Evolutionary conservation across 2,888 invertebrate genomes (phyloP), one percentile per base, ranked within the genome.

Genomic region (Thumatha senex): DNA sequence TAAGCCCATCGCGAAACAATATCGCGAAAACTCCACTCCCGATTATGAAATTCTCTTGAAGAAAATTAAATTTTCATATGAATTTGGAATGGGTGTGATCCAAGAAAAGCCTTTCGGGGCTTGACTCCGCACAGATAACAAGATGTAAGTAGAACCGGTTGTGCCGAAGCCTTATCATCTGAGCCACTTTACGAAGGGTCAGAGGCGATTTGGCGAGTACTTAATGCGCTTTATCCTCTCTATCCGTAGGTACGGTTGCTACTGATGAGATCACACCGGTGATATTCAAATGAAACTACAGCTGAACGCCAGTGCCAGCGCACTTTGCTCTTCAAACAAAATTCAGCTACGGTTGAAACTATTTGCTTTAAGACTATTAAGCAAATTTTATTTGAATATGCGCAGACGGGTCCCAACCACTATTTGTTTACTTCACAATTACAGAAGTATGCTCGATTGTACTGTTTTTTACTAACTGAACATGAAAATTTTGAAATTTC

Each of bases 31-130:
- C 84, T 84, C 81, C 51, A 67, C 80, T 79, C 77, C 77, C 71
- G 79, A 86, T 86, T 79, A 80, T 78, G 84, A 83, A 82, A 82
- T 84, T 84, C 82, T 81, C 82, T 82, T 80, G 83, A 84, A 79
- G 83, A 85, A 86, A 86, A 89, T 89, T 89, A 81, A 89, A 88
- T 88, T 86, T 89, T 89, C 87, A 86, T 88, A 87, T 83, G 84
- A 85, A 85, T 88, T 83, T 76, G 63, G 76, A 74, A 80, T 73
- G 70, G 72, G 76, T 74, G 77, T 80, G 82, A 87, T 86, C 85
- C 83, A 74, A 81, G 79, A 78, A 84, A 85, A 87, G 86, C 84
- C 80, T 82, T 82, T 80, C 68, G 75, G 77, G 76, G 73, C 76
- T 76, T 72, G 74, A 78, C 78, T 80, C 69, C 76, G 76, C 58